Evolutionary conservation across 2,797 vertebrate species (phyloP), one percentile per base, ranked within the genome.

Genomic region (Poecile montanus): DNA sequence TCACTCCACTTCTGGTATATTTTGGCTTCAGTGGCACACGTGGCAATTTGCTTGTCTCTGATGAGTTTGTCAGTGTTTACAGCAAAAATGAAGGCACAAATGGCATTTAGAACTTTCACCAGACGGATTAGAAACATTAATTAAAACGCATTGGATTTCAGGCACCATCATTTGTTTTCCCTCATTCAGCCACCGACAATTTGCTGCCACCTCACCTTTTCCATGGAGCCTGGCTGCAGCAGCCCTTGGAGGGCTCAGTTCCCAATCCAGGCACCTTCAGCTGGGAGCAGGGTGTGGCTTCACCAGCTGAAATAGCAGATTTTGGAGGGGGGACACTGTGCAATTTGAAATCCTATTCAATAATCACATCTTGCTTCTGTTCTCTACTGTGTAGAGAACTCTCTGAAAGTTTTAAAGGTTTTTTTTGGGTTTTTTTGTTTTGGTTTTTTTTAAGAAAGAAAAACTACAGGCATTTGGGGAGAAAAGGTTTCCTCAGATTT

Each of bases 121-220:
- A 70, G 60, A 45, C 44, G 70, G 53, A 79, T 91, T 63, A 93
- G 81, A 93, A 3, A 4, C 60, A 82, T 79, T 94, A 87, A 91
- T 91, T 94, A 88, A 81, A 95, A 48, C n/a, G 53, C 48, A 50
- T 60, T 71, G 67, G 73, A 88, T 94, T 89, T 86, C 82, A 84
- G 51, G 56, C 66, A 76, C 0, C 2, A 88, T 67, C 36, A 91
- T 73, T 86, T 82, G 83, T 70, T 96, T 90, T 72, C 74, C 70
- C 67, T 87, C 61, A 13, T 50, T 79, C 63, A 62, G 61, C 50
- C 75, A 87, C 72, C 42, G 40, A 34, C 51, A 56, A 7, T 53
- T 45, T 51, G 66, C 32, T 94, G 47, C 30, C 47, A 56, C 73
- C 38, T 78, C 16, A 11, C 70, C 77, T 58, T 61, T 42, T 26